Percentiles rank a stretch among this genome's conserved stretches.
These are phyloP conservation scores for Amphibalanus amphitrite DNA, from an alignment of 1,140 invertebrate species.

Conservation along the genomic window DNA sequence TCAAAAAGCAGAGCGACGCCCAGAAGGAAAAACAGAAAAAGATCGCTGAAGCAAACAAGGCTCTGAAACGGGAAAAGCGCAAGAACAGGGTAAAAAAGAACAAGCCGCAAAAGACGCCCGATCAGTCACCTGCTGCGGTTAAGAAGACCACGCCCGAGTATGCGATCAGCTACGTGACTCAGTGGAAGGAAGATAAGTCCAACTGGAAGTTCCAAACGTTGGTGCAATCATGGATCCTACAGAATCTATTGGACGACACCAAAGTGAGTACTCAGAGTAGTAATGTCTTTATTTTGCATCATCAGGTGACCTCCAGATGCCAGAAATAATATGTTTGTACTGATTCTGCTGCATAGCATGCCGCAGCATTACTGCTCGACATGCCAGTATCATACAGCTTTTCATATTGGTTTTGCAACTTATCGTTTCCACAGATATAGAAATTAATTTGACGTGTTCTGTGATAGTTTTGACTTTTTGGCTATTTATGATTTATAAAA, in stretches of 20 bases:
- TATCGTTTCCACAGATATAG: too few species aligned
- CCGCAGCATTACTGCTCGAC: too few species aligned
- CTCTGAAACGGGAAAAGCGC: background rate
- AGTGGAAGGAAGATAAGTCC: background rate
- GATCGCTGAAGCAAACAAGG: background rate
- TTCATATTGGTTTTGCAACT: too few species aligned
- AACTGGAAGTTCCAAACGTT: background rate
- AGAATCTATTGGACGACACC: background rate
- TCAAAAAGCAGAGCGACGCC: background rate
- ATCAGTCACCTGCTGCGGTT: background rate
- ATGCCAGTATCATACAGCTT: too few species aligned
- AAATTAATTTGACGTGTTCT: too few species aligned
- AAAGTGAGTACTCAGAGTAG: background rate
- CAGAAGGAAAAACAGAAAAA: background rate
- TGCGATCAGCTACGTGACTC: background rate
- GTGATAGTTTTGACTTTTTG: too few species aligned
- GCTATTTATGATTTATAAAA: too few species aligned
- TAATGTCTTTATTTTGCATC: too few species aligned
- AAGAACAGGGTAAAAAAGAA: background rate
- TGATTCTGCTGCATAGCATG: too few species aligned
- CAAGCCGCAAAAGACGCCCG: background rate
- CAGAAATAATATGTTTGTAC: too few species aligned
- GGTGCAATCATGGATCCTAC: background rate
- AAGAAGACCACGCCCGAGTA: background rate
- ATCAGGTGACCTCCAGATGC: too few species aligned